phyloP scores from a whole-genome alignment of 1,140 invertebrate species.

The Hypsibius dujardini region DNA sequence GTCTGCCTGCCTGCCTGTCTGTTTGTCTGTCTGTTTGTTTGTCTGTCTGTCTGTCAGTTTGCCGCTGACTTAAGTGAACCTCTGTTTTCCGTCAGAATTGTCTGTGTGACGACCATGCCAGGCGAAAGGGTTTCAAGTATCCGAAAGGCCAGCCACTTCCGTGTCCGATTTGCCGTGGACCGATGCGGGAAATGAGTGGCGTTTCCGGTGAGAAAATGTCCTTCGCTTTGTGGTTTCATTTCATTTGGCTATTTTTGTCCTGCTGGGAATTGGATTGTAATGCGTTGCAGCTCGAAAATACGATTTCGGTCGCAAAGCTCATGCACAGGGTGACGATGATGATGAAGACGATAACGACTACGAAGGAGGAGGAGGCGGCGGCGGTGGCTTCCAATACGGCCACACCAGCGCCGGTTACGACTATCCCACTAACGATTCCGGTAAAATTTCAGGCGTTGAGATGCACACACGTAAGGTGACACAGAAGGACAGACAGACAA shows the following conservation, averaged over 20 bases:
- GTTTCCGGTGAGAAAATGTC: slow-evolving; percentile 90
- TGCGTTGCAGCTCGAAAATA: slow-evolving; percentile 34
- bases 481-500: too few relatives aligned
- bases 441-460: too few relatives aligned
- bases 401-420: too few relatives aligned
- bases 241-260: slow-evolving; percentile 26
- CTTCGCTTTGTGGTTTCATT: slow-evolving; percentile 26
- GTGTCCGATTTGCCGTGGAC: slow-evolving; percentile 85
- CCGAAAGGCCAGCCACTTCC: slow-evolving; percentile 69
- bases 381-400: background rate
- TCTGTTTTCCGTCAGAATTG: too few relatives aligned
- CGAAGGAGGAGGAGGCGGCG: slow-evolving; percentile 26
- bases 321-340: slow-evolving; percentile 32
- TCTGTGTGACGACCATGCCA: slow-evolving; percentile 92
- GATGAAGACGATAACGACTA: slow-evolving; percentile 33
- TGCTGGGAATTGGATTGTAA: slow-evolving; percentile 55
- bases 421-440: too few relatives aligned
- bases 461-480: too few relatives aligned
- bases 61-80: too few relatives aligned
- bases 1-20: too few relatives aligned
- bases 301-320: slow-evolving; percentile 34
- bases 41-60: too few relatives aligned
- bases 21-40: too few relatives aligned
- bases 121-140: slow-evolving; percentile 77
- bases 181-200: slow-evolving; percentile 71